Conservation (phyloP, 2,888 invertebrate species). For the Troglohyphantes excavatus region DNA sequence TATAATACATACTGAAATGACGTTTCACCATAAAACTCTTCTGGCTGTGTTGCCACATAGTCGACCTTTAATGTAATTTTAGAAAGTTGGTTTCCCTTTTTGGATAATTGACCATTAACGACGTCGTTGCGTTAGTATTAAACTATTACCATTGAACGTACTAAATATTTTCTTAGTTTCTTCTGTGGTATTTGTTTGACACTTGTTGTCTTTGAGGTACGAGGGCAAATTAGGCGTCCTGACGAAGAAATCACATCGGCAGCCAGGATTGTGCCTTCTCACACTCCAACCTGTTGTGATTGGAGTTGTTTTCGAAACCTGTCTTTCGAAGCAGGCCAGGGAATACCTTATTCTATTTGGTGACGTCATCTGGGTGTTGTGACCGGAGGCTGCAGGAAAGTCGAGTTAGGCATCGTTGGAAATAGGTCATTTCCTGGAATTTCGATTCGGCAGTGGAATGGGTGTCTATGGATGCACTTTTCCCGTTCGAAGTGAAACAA, state of each 20-base stretch:
- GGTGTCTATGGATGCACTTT: neutral
- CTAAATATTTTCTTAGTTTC: too few species aligned
- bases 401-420: slow-evolving; percentile 60
- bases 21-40: too few species aligned
- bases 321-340: slow-evolving; percentile 30
- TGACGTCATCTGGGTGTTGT: slow-evolving; percentile 50
- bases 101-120: too few species aligned
- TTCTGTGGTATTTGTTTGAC: too few species aligned
- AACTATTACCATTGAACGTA: too few species aligned
- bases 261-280: neutral
- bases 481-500: too few species aligned
- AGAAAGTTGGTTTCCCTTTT: too few species aligned
- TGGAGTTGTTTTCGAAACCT: slow-evolving; percentile 48
- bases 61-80: too few species aligned
- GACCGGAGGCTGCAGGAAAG: slow-evolving; percentile 50
- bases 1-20: too few species aligned
- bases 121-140: too few species aligned
- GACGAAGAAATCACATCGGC: neutral
- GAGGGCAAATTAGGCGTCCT: slow-evolving; percentile 52
- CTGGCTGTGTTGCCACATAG: too few species aligned
- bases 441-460: slow-evolving; percentile 21
- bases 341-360: slow-evolving; percentile 25
- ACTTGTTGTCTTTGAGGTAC: too few species aligned
- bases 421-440: slow-evolving; percentile 75
- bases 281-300: neutral